Evolutionary conservation across 2,797 vertebrate species (phyloP).

Genomic region (Coendou prehensilis): DNA sequence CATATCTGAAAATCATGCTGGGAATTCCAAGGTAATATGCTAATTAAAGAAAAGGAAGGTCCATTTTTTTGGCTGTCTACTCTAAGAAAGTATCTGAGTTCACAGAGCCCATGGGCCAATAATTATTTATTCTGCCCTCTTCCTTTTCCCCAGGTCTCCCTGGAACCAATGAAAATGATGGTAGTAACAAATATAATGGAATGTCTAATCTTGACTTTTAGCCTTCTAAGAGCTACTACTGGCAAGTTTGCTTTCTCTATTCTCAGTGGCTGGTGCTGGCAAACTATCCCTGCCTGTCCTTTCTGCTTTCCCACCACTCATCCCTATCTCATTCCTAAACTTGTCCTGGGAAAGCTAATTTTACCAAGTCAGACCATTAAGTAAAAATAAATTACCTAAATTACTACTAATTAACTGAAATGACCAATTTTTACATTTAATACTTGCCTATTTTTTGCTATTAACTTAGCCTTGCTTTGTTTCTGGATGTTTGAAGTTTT

Average conservation of each 20-base stretch:
- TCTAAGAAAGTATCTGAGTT: background rate
- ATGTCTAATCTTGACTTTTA: background rate
- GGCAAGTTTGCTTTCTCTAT: background rate
- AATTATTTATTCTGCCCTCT: background rate
- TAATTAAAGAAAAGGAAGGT: background rate
- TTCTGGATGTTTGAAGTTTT: background rate
- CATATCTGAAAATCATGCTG: background rate
- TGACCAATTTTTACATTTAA: background rate
- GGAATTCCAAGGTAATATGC: background rate
- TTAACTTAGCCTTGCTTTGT: background rate
- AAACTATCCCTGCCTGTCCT: background rate
- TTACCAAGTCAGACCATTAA: background rate
- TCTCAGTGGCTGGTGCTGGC: background rate
- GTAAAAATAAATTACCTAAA: background rate
- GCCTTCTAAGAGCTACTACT: background rate
- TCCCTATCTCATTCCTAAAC: background rate
- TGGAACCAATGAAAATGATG: background rate
- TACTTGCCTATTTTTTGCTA: background rate
- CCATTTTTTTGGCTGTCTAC: background rate
- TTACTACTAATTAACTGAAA: background rate
- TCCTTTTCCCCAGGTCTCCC: background rate
- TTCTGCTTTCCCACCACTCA: background rate
- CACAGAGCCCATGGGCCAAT: background rate
- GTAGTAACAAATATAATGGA: background rate
- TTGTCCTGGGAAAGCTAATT: background rate